Percentiles rank a stretch among this genome's conserved stretches.
These are phyloP conservation scores for Chaunax sp. DNA, from an alignment of 2,797 vertebrate species.

Conservation along the genomic window DNA sequence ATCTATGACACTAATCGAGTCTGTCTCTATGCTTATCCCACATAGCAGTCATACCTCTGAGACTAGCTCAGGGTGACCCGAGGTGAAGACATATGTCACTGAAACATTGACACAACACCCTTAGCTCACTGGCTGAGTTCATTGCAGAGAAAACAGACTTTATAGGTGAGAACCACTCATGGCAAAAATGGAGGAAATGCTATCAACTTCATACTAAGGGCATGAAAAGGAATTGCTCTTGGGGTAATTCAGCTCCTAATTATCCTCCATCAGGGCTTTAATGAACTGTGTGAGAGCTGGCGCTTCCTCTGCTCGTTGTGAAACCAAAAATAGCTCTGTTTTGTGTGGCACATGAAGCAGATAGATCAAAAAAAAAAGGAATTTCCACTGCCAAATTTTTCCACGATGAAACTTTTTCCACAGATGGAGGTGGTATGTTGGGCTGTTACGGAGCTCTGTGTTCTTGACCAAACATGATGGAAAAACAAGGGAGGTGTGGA, in stretches of 20 bases:
- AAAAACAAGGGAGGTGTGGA: constrained; percentile 59
- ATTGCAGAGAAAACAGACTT: constrained; percentile 34
- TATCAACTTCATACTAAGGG: constrained; percentile 13
- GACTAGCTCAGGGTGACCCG: constrained; percentile 62
- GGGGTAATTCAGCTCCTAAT: constrained; percentile 53
- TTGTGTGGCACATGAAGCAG: constrained; percentile 56
- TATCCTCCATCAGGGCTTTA: constrained; percentile 60
- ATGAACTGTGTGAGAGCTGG: constrained; percentile 60
- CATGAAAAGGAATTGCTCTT: constrained; percentile 21
- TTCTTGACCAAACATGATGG: constrained; percentile 57
- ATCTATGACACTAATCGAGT: constrained; percentile 41
- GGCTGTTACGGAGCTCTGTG: constrained; percentile 18
- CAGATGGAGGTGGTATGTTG: constrained; percentile 48
- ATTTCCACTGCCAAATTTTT: constrained; percentile 63
- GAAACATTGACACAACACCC: constrained; percentile 66
- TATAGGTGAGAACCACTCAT: constrained; percentile 1
- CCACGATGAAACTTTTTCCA: constrained; percentile 59
- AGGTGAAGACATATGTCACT: constrained; percentile 68
- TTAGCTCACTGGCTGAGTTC: constrained; percentile 47
- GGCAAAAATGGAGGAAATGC: constrained; percentile 12
- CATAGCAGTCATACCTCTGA: constrained; percentile 62
- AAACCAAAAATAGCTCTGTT: constrained; percentile 67
- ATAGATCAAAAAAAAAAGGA: constrained; percentile 68
- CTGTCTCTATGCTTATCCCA: constrained; percentile 20
- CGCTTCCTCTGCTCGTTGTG: constrained; percentile 59